Conservation (phyloP, 1,140 invertebrate genomes). For the Lysiphlebus fabarum region DNA sequence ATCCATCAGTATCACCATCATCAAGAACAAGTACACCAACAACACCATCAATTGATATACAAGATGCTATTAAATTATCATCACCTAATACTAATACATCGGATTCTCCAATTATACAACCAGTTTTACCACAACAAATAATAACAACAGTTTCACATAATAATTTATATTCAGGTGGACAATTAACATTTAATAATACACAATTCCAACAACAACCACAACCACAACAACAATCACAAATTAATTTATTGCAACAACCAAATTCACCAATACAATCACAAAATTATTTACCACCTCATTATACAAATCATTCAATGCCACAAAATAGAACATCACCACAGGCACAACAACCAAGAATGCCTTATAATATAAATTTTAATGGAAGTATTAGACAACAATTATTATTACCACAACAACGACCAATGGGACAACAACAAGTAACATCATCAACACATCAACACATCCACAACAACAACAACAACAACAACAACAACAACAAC, state of each 20-base stretch:
- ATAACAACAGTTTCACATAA: constrained; percentile 27
- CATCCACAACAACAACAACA: constrained; percentile 48
- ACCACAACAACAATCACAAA: constrained; percentile 28
- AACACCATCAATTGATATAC: constrained; percentile 33
- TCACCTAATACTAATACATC: constrained; percentile 43
- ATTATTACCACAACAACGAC: constrained; percentile 46
- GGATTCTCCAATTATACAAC: constrained; percentile 37
- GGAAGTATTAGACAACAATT: constrained; percentile 37
- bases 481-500: constrained; percentile 39
- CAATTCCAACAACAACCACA: constrained; percentile 42
- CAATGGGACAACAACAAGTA: constrained; percentile 47
- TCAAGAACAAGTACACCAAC: constrained; percentile 45
- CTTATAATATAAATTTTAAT: constrained; percentile 40
- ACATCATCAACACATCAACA: constrained; percentile 55
- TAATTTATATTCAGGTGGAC: constrained; percentile 28
- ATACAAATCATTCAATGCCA: constrained; percentile 41
- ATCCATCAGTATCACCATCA: constrained; percentile 53
- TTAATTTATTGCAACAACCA: constrained; percentile 22
- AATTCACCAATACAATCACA: constrained; percentile 19
- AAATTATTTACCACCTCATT: constrained; percentile 41
- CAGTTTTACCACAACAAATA: constrained; percentile 36
- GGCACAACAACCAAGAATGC: constrained; percentile 34
- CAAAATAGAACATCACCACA: constrained; percentile 42
- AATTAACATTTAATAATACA: constrained; percentile 31
- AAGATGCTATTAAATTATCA: constrained; percentile 48